phyloP scores from a whole-genome alignment of 2,797 vertebrate genomes.

The Prunella strophiata region DNA sequence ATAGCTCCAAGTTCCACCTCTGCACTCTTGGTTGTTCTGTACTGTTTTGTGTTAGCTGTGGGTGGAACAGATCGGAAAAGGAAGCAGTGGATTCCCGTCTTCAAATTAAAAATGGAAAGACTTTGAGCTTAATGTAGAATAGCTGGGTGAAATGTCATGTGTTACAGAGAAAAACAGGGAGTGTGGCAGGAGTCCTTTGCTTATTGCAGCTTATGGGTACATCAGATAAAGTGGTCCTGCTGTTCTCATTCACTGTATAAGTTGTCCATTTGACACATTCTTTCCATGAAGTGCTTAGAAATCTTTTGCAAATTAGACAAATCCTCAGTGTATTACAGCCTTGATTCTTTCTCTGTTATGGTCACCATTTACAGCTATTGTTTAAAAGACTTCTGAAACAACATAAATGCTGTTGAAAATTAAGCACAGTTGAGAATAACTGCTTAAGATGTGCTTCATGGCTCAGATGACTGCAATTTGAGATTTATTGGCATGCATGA shows the following conservation, averaged over 20 bases:
- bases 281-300: neutral
- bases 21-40: neutral
- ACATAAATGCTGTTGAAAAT: neutral
- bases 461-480: conserved; percentile 3
- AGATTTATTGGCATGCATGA: neutral
- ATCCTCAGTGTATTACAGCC: neutral
- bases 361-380: neutral
- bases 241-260: neutral
- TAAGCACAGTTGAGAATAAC: neutral
- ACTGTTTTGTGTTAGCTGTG: neutral
- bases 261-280: neutral
- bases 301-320: neutral
- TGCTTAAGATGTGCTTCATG: conserved; percentile 5
- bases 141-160: neutral
- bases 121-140: neutral
- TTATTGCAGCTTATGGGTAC: neutral
- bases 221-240: neutral
- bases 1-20: neutral
- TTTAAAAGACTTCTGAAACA: neutral
- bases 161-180: neutral
- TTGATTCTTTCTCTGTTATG: neutral
- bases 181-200: neutral
- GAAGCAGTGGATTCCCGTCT: neutral
- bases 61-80: neutral
- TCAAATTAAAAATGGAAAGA: neutral